Evolutionary conservation across 2,113 vertebrate genomes (phyloP), one percentile per base, ranked within the genome.

Genomic region (Hemibagrus wyckioides): DNA sequence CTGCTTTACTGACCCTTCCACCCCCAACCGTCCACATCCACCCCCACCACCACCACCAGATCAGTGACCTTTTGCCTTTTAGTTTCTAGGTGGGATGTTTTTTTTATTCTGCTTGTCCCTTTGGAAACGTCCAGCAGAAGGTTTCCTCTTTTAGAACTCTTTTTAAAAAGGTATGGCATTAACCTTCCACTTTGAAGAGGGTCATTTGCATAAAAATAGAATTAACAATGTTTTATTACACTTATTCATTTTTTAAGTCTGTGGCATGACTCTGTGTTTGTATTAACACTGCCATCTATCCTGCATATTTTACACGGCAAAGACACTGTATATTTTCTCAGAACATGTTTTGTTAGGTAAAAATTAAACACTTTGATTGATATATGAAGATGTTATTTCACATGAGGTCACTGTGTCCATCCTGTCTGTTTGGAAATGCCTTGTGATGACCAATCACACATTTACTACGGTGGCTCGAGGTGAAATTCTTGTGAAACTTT

Each of bases 41-140:
- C 71, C 75, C 44, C 75, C 48, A 79, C 44, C 44, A 54, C 73
- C 52, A n/a, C n/a, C n/a, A n/a, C n/a, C n/a, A n/a, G n/a, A n/a
- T 28, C 73, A 36, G n/a, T 54, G 77, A 80, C 52, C 77, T 36
- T 56, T 56, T 54, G n/a, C 30, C 52, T 52, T 80, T 52, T 56
- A 80, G 77, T 54, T 79, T 80, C 19, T 25, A 79, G 8, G 33
- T 14, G 79, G 10, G 19, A 17, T 57, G 52, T 2, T 13, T 7
- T 30, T 52, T 21, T 56, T 80, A 80, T 23, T 57, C 30, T 2
- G 2, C 15, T 50, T 50, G 28, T 77, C 14, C 44, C 44, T 77
- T 28, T 77, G 4, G 41, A 50, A 50, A 50, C 25, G n/a, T n/a
- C 1, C 41, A 7, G n/a, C 25, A 50, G 44, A 50, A 76, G 13